A percentile compares a stretch with the other conserved stretches of the same genome.
Evolutionary conservation across 2,113 vertebrate species (phyloP).

Genomic region (Ptilonorhynchus violaceus): DNA sequence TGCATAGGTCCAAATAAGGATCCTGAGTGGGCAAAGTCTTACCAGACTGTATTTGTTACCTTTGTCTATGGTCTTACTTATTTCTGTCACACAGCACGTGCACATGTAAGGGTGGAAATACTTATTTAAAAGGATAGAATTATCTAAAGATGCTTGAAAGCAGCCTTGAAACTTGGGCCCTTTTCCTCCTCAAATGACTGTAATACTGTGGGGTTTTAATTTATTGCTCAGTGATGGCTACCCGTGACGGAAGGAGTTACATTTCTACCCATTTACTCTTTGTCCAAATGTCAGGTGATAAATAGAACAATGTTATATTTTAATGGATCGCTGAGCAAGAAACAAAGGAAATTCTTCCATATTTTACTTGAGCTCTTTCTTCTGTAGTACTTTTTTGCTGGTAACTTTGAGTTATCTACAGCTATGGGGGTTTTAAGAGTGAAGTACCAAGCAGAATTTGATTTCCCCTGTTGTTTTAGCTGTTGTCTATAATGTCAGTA

Average conservation of each 20-base stretch:
- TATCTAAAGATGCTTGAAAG: neutral
- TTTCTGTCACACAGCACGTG: neutral
- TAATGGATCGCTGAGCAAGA: neutral
- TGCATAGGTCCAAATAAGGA: neutral
- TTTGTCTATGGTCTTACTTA: neutral
- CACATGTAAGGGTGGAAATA: neutral
- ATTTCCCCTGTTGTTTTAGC: neutral
- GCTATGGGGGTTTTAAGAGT: neutral
- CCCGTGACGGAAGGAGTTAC: neutral
- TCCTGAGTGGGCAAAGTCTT: neutral
- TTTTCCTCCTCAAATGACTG: neutral
- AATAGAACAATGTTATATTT: neutral
- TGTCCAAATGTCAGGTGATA: neutral
- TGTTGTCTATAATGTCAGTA: accelerated
- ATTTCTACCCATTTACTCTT: neutral
- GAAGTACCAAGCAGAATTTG: neutral
- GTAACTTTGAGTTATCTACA: neutral
- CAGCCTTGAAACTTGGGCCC: neutral
- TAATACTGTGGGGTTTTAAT: neutral
- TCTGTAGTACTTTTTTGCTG: neutral
- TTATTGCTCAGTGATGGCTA: neutral
- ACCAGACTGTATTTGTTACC: neutral
- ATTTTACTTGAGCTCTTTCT: neutral
- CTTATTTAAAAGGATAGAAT: neutral
- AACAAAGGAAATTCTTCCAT: neutral